Percentiles rank a stretch among this genome's conserved stretches.
Evolutionary conservation across 2,113 vertebrate genomes (phyloP).

Genomic region (Elachura formosa): DNA sequence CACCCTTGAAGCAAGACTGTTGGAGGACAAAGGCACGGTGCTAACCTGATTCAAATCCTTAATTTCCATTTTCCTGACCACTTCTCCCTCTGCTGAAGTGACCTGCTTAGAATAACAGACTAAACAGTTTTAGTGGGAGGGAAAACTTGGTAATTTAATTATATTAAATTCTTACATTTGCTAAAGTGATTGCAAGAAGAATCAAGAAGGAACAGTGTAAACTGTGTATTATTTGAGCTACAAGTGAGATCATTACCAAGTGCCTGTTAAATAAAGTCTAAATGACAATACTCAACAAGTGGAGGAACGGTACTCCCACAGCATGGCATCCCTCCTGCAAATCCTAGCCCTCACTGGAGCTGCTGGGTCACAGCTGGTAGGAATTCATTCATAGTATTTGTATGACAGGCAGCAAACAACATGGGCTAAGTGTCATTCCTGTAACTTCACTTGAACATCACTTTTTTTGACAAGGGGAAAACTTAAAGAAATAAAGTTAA

Average conservation of each 20-base stretch:
- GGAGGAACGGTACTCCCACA: background rate
- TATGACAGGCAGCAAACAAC: background rate
- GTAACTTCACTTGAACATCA: background rate
- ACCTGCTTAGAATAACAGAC: background rate
- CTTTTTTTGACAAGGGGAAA: background rate
- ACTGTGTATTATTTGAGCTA: background rate
- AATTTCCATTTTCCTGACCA: background rate
- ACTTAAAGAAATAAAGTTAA: background rate
- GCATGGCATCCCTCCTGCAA: background rate
- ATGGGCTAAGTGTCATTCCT: background rate
- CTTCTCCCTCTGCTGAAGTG: background rate
- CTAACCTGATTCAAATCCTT: background rate
- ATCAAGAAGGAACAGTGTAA: background rate
- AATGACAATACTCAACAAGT: background rate
- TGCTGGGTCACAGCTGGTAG: background rate
- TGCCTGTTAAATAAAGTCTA: background rate
- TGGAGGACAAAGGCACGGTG: background rate
- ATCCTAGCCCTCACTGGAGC: background rate
- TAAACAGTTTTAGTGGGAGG: background rate
- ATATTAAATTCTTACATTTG: background rate
- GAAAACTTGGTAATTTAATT: background rate
- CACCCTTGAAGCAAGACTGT: background rate
- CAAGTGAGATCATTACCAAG: background rate
- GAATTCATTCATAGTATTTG: background rate
- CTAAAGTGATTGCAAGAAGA: background rate